Evolutionary conservation across 1,140 invertebrate genomes (phyloP), one percentile per base, ranked within the genome.

Genomic region (Drosophila nigromelanica): DNA sequence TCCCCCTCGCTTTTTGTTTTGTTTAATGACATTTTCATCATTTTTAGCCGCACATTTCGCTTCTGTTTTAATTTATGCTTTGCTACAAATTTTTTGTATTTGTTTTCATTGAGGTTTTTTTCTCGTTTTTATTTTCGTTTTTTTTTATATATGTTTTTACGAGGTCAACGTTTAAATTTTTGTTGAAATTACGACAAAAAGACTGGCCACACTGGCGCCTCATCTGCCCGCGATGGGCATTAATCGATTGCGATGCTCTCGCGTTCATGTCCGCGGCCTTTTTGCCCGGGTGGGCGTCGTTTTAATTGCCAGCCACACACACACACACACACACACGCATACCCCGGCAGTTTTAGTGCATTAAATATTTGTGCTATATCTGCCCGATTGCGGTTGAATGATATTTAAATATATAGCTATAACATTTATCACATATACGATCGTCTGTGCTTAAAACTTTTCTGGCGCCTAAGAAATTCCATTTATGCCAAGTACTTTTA

Each of bases 161-260:
- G 82, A 89, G 82, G 82, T 89, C 83, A 89, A 73, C 78, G 76
- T 79, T 79, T 70, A 82, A 87, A 73, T 71, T 86, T 80, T 78
- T 69, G 50, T 67, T 71, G 54, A 45, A 50, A 56, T 67, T 14
- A 69, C 78, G 67, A 73, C 73, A 45, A 67, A 45, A 67, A 68
- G 73, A 72, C 76, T 63, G 67, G 33, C 42, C 35, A 76, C 52
- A 61, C 47, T 73, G 58, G 62, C 21, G 58, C 51, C 47, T 73
- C 56, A 68, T 21, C 10, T 48, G 77, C 35, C 47, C 12, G 68
- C 12, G 68, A n/a, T 75, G 74, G 74, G 56, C 74, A 73, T 73
- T 67, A 75, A 72, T 42, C 45, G 61, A 12, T n/a, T 40, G 1
- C 15, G 48, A 30, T n/a, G n/a, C 47, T 37, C 21, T 35, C 33